These are phyloP conservation scores for Esox niger DNA, from an alignment of 2,113 vertebrate genomes.

Conservation along the genomic window DNA sequence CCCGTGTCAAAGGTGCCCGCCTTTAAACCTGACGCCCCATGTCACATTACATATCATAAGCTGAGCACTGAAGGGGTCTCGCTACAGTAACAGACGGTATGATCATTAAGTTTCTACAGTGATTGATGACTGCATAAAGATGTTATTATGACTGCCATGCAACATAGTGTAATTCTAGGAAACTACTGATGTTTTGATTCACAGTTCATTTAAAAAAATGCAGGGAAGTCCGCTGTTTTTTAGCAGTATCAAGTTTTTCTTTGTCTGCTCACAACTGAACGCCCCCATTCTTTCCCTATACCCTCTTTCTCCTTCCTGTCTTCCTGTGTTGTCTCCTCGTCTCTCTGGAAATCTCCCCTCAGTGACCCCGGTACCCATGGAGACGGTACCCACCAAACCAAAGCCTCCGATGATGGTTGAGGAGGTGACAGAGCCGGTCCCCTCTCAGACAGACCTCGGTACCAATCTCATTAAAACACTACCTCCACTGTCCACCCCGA, in stretches of 20 bases:
- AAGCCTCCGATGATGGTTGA: neutral
- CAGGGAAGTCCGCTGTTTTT: neutral
- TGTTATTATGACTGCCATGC: too few species aligned
- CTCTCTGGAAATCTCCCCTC: neutral
- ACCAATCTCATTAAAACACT: conserved; percentile 1
- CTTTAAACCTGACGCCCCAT: neutral
- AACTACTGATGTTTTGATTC: neutral
- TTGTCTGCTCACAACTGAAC: neutral
- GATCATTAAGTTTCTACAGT: neutral
- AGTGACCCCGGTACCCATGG: conserved; percentile 27
- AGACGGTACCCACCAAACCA: conserved; percentile 19
- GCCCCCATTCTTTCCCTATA: neutral
- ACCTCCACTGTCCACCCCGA: neutral
- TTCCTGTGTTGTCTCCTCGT: neutral
- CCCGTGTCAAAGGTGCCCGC: conserved; percentile 60
- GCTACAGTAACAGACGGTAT: neutral
- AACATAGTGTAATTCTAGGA: too few species aligned
- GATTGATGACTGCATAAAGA: neutral
- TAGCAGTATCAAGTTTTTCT: neutral
- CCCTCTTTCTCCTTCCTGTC: neutral
- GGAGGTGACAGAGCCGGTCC: conserved; percentile 17
- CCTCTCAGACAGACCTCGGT: conserved; percentile 44
- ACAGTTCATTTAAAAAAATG: neutral
- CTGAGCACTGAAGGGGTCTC: neutral
- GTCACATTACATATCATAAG: neutral